Evolutionary conservation across 2,797 vertebrate genomes (phyloP).

Genomic region (Apodemus agrarius): DNA sequence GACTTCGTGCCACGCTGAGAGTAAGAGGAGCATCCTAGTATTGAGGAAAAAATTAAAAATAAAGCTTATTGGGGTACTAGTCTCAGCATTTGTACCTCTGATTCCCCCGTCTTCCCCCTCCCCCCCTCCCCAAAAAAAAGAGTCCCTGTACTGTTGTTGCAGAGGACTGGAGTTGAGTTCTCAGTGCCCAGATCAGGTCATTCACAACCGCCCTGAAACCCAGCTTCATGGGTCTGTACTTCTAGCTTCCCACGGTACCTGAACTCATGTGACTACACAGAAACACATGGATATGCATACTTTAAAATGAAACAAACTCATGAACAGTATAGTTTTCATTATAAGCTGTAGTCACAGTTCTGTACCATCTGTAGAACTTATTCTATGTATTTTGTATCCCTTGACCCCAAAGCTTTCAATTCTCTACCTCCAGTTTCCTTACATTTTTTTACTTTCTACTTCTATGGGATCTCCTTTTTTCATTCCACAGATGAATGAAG

Average conservation of each 20-base stretch:
- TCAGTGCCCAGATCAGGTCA: no score
- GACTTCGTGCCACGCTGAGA: neutral
- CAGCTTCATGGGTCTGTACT: neutral
- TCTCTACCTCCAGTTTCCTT: neutral
- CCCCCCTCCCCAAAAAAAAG: no score
- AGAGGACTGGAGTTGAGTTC: neutral
- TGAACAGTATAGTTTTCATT: neutral
- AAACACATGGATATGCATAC: neutral
- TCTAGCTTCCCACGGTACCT: neutral
- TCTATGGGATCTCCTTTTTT: neutral
- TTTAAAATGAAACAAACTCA: neutral
- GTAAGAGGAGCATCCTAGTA: neutral
- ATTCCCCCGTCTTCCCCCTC: no score
- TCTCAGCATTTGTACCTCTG: neutral
- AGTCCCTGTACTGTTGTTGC: no score
- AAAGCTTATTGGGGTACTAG: neutral
- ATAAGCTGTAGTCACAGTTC: neutral
- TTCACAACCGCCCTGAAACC: neutral
- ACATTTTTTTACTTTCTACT: neutral
- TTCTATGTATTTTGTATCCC: neutral
- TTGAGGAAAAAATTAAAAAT: neutral
- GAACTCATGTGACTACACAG: neutral
- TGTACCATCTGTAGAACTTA: neutral
- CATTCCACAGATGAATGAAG: neutral
- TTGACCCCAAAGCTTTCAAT: neutral